Evolutionary conservation across 1,140 invertebrate genomes (phyloP).

Genomic region (Oryctes rhinoceros): DNA sequence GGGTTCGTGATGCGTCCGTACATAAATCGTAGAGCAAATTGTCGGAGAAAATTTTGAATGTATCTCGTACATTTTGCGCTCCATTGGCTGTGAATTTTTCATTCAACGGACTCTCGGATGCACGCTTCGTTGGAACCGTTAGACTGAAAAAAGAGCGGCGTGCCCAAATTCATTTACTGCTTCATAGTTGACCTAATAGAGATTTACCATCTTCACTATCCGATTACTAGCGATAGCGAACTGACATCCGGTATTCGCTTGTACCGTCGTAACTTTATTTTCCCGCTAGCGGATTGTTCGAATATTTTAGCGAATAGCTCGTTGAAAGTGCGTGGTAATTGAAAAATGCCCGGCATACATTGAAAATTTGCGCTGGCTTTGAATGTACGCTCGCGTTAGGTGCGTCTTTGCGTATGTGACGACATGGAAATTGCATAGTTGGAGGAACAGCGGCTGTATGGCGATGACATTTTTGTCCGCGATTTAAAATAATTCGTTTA

Average conservation of each 20-base stretch:
- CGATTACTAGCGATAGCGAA: not conserved
- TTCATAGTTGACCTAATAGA: not conserved
- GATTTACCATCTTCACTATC: slow-evolving; percentile 10
- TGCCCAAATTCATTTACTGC: not conserved
- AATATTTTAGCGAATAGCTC: not conserved
- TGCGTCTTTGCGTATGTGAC: no score
- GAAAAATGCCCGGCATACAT: not conserved
- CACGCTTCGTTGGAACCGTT: not conserved
- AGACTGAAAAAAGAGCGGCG: not conserved
- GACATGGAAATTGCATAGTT: no score
- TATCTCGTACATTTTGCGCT: slow-evolving; percentile 21
- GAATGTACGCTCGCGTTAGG: no score
- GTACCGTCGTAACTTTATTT: not conserved
- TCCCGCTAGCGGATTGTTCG: not conserved
- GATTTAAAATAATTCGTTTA: no score
- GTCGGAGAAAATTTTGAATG: slow-evolving; percentile 21
- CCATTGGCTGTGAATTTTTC: slow-evolving; percentile 13
- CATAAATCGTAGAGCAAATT: slow-evolving; percentile 15
- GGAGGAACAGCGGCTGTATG: no score
- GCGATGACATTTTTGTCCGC: no score
- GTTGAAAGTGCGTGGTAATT: not conserved
- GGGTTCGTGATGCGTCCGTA: not conserved
- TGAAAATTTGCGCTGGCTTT: no score
- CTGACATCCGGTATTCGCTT: not conserved
- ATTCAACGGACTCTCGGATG: not conserved